Evolutionary conservation across 1,140 invertebrate species (phyloP), one percentile per base, ranked within the genome.

Genomic region (Drosophila elegans): DNA sequence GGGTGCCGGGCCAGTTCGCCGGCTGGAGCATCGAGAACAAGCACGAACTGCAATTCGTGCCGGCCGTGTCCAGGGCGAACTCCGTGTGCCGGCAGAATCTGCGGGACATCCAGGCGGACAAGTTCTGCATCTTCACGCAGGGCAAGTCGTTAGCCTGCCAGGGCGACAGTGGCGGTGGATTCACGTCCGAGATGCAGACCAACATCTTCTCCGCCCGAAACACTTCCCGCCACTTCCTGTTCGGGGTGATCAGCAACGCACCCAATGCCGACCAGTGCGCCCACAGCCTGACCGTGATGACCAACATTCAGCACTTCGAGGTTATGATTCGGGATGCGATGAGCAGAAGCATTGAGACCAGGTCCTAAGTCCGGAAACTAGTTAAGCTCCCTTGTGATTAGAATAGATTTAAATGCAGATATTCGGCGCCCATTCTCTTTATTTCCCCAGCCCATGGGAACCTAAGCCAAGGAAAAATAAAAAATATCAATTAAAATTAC

Each of bases 221-320:
- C 1, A 9, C n/a, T 12, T 1, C 0, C 0, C 63, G 84, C 0
- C 66, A 90, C 34, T 71, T 46, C n/a, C 66, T 89, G 0, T 78
- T 66, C 11, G 84, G 84, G 9, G 59, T 89, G n/a, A 89, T 89
- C 5, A 89, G 84, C 48, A 89, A 83, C 46, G 84, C 84, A 2
- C 84, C 84, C 2, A 89, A 80, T 55, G 80, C 84, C 0, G 84
- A 76, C 6, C 68, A 90, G 44, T 89, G 84, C 44, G 85, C 84
- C 34, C 64, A 74, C 42, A 84, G 77, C 25, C 41, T 89, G 13
- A 89, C 80, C 0, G 71, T 66, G 7, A 34, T 89, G 16, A 89
- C 84, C n/a, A 89, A 89, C 25, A 84, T 89, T 13, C 84, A 89
- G 42, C 2, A 89, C 27, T 89, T 80, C 34, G 51, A 66, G 4